phyloP scores from a whole-genome alignment of 2,888 invertebrate genomes.

The Andrena minutula region DNA sequence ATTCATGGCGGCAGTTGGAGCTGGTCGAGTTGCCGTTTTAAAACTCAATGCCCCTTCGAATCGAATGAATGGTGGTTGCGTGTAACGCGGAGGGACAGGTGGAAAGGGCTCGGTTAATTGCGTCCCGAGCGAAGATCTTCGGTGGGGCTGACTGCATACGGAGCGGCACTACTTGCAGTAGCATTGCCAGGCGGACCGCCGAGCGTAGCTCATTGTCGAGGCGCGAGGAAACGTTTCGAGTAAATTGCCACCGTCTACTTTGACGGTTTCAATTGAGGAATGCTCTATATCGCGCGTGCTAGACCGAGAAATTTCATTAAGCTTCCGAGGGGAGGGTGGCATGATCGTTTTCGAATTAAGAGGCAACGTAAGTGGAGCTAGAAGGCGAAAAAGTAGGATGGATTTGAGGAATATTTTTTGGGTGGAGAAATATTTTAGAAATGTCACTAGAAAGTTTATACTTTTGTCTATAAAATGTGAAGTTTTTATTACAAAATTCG shows the following conservation, averaged over 20 bases:
- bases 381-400: too few relatives aligned
- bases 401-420: too few relatives aligned
- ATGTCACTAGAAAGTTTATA: too few relatives aligned
- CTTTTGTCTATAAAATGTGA: too few relatives aligned
- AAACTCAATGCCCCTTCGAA: neutral
- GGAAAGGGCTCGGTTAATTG: neutral
- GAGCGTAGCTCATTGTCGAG: constrained; percentile 20
- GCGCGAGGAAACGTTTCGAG: neutral
- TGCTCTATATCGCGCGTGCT: neutral
- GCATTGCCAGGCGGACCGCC: constrained; percentile 20
- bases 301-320: neutral
- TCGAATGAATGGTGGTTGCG: neutral
- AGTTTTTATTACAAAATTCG: too few relatives aligned
- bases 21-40: neutral
- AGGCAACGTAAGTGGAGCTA: too few relatives aligned
- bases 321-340: neutral
- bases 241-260: constrained; percentile 17
- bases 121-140: constrained; percentile 4
- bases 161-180: constrained; percentile 40
- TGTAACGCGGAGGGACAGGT: neutral
- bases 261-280: constrained; percentile 10
- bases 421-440: too few relatives aligned
- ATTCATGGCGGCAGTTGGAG: neutral
- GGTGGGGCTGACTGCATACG: constrained; percentile 34
- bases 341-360: neutral